Evolutionary conservation across 2,113 vertebrate species (phyloP).

Genomic region (Gavia stellata): DNA sequence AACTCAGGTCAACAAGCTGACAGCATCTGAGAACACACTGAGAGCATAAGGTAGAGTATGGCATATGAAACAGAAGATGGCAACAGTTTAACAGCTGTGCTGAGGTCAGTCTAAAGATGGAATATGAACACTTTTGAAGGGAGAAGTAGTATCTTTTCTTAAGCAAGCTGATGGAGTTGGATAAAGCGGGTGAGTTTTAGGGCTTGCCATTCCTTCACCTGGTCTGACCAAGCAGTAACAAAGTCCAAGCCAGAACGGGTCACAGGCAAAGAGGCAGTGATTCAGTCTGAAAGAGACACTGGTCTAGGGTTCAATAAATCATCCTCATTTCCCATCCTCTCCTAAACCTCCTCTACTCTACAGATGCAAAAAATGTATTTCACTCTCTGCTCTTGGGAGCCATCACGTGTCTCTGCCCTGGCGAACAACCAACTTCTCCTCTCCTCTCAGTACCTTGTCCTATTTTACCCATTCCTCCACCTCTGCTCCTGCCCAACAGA

Average conservation of each 20-base stretch:
- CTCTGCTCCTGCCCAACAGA: not conserved
- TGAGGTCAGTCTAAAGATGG: not conserved
- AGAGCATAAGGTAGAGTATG: not conserved
- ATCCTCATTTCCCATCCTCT: not conserved
- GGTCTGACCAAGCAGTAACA: not conserved
- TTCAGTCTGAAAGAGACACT: not conserved
- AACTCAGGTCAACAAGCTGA: not conserved
- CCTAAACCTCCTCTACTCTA: not conserved
- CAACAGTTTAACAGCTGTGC: not conserved
- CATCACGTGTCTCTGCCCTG: not conserved
- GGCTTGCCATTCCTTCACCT: not conserved
- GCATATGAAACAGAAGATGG: not conserved
- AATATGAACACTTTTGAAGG: not conserved
- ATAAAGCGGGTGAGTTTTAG: not conserved
- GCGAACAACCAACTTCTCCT: not conserved
- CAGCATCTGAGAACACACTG: not conserved
- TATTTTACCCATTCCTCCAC: not conserved
- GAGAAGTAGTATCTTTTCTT: not conserved
- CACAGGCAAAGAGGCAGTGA: not conserved
- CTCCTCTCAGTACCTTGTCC: not conserved
- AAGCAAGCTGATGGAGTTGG: not conserved
- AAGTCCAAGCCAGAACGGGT: not conserved
- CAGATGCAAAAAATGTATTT: not conserved
- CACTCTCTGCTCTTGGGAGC: not conserved
- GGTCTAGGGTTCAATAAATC: not conserved